Percentiles rank a stretch among this genome's conserved stretches.
Evolutionary conservation across 2,888 invertebrate species (phyloP).

Genomic region (Tanytarsus gracilentus): DNA sequence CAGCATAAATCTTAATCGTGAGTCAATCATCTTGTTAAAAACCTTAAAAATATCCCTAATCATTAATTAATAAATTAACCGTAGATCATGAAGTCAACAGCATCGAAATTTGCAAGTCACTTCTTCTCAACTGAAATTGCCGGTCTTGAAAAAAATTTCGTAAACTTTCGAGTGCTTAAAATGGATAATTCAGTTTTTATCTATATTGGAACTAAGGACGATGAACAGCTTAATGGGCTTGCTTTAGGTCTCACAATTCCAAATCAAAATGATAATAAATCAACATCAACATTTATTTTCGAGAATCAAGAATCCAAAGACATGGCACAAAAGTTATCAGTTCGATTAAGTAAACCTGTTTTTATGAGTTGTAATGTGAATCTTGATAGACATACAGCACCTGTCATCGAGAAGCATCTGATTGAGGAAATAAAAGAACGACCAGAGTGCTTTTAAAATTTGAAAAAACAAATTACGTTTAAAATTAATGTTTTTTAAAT

Average conservation of each 20-base stretch:
- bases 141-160: slow-evolving; percentile 35
- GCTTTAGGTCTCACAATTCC: slow-evolving; percentile 38
- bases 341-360: slow-evolving; percentile 43
- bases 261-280: slow-evolving; percentile 16
- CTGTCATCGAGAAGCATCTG: slow-evolving; percentile 41
- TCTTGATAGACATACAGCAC: slow-evolving; percentile 37
- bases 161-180: slow-evolving; percentile 41
- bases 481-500: too few relatives aligned
- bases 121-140: slow-evolving; percentile 37
- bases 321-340: slow-evolving; percentile 39
- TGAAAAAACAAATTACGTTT: too few relatives aligned
- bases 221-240: slow-evolving; percentile 40
- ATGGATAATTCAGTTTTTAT: slow-evolving; percentile 43
- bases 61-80: too few relatives aligned
- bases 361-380: slow-evolving; percentile 46
- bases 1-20: too few relatives aligned
- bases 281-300: slow-evolving; percentile 35
- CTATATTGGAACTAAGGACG: slow-evolving; percentile 41
- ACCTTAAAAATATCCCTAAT: too few relatives aligned
- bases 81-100: slow-evolving; percentile 8
- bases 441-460: slow-evolving; percentile 34
- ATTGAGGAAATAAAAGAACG: slow-evolving; percentile 41
- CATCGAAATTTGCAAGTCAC: slow-evolving; percentile 37
- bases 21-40: too few relatives aligned
- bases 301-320: slow-evolving; percentile 39